These are phyloP conservation scores for Pseudochirops cupreus DNA, from an alignment of 2,797 vertebrate species.

Conservation along the genomic window DNA sequence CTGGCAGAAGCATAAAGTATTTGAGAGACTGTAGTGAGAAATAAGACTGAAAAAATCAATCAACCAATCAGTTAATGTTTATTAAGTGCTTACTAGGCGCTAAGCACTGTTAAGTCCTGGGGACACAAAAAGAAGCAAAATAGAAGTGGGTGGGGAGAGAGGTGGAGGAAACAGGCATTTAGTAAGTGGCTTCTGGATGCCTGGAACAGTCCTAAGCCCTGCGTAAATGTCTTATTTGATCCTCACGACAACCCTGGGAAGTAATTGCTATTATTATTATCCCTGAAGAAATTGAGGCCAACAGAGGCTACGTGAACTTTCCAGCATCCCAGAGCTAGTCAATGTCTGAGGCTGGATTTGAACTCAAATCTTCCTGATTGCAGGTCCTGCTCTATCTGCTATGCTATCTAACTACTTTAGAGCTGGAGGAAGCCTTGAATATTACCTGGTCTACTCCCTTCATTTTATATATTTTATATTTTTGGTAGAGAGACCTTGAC, in stretches of 20 bases:
- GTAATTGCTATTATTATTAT: neutral
- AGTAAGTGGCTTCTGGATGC: neutral
- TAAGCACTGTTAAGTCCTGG: neutral
- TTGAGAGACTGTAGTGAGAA: neutral
- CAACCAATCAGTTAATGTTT: neutral
- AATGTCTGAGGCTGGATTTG: neutral
- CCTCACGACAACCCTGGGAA: neutral
- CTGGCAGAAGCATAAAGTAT: neutral
- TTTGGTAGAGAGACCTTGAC: neutral
- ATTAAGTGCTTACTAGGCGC: neutral
- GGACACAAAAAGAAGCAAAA: neutral
- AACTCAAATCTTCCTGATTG: neutral
- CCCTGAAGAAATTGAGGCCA: neutral
- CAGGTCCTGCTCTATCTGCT: neutral
- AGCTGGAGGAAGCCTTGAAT: neutral
- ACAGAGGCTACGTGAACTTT: neutral
- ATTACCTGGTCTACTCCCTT: neutral
- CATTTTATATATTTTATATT: neutral
- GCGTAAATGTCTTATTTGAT: neutral
- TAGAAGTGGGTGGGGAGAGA: too few species aligned
- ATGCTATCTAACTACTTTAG: neutral
- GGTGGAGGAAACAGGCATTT: neutral
- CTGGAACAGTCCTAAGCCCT: neutral
- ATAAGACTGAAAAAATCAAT: neutral
- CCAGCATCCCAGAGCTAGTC: too few species aligned